Evolutionary conservation across 2,888 invertebrate species (phyloP), one percentile per base, ranked within the genome.

Genomic region (Eupsilia transversa): DNA sequence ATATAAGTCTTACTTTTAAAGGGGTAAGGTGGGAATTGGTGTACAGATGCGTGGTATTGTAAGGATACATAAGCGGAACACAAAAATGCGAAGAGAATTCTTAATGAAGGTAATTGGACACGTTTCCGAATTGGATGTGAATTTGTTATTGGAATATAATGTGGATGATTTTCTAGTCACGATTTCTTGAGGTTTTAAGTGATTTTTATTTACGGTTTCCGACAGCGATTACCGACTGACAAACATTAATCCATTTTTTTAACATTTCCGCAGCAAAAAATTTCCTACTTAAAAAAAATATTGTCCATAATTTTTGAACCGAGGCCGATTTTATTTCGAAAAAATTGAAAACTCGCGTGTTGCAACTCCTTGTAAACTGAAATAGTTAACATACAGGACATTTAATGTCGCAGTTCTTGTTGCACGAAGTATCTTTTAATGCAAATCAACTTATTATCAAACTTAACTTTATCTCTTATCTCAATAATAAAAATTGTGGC

Each of bases 51-150:
- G 1, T 46, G 3, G 41, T 49, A 49, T 74, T 69, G 46, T 70
- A 52, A 66, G 41, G 72, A 79, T 56, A 68, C 43, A 57, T 66
- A 74, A 70, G 75, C 69, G 73, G 80, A 72, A 81, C 70, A 78
- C 60, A 82, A 87, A 86, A 83, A 84, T 87, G 91, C 83, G 87
- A 84, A 83, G 79, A 82, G 89, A 87, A 88, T 90, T 70, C 65
- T 56, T 83, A 86, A 87, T 84, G 64, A 79, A 71, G n/a, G 33
- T 79, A 82, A 88, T 87, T 87, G 68, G 72, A 78, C 72, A 83
- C 79, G 83, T 77, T 87, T 80, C 72, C 64, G 59, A 80, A 75
- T 72, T 79, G 57, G 41, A 30, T 70, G 60, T 72, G 59, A 72
- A 80, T 72, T 74, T 74, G 64, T 78, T 82, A 79, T 69, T 82